These are phyloP conservation scores for Pipistrellus kuhlii DNA, from an alignment of 2,797 vertebrate species.

Conservation along the genomic window DNA sequence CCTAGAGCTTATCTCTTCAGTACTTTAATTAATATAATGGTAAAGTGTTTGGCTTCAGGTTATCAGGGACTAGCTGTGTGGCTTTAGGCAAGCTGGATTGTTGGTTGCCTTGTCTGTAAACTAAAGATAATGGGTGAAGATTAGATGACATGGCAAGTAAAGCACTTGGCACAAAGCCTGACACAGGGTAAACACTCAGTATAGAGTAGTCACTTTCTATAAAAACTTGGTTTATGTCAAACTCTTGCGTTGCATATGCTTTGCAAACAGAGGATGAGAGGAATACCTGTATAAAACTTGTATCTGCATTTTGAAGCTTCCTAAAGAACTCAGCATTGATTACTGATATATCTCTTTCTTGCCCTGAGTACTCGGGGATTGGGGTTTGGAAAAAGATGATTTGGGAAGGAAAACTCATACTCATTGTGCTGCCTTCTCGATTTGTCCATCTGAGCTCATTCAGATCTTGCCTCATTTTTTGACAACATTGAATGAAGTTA, in stretches of 20 bases:
- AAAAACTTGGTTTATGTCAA: background rate
- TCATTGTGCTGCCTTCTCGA: fast-evolving
- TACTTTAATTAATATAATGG: background rate
- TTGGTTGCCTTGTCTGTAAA: background rate
- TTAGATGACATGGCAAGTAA: background rate
- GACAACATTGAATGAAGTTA: background rate
- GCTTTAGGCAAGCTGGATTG: background rate
- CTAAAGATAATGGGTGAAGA: background rate
- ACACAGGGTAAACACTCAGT: background rate
- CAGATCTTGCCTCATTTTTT: background rate
- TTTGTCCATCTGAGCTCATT: background rate
- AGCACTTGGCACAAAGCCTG: background rate
- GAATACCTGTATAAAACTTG: background rate
- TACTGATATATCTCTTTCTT: background rate
- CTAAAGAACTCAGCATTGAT: background rate
- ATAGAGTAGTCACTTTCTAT: background rate
- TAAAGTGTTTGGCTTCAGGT: background rate
- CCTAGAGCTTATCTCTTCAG: background rate
- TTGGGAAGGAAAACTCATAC: background rate
- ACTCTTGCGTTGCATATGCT: background rate
- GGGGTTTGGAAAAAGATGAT: background rate
- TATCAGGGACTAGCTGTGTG: background rate
- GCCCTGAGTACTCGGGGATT: background rate
- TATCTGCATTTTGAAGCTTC: background rate
- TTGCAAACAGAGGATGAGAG: background rate